Base-by-base conservation (phyloP, 2,888 invertebrate species). In the Periphyllus acericola region DNA sequence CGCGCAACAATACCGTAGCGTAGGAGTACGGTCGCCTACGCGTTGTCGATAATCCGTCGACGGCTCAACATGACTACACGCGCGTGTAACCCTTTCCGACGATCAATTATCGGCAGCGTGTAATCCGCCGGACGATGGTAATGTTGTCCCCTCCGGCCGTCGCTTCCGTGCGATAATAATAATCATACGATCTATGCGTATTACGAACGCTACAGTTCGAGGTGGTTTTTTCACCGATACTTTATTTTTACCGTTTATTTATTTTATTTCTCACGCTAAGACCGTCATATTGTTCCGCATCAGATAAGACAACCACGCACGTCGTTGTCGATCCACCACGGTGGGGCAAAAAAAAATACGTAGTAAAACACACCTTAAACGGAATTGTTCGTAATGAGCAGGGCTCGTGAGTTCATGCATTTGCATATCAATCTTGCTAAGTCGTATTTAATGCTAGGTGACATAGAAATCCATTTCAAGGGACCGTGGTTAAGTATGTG, bases 1-100 rank as follows among this genome's bases (percentile, higher is more conserved):
- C 46, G 46, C 46, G 46, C 11, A 46, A 46, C 46, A n/a, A n/a
- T n/a, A n/a, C n/a, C n/a, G n/a, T n/a, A n/a, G 36, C 14, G 80
- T 80, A 66, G 80, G 80, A 66, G 60, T 60, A 80, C 60, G 36
- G 21, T 60, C 60, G 25, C 25, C 68, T 6, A 29, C 14, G 32
- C 32, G 4, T n/a, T 36, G 66, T 80, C n/a, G 60, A 79, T 36
- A 80, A 80, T 80, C 80, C 80, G 66, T 80, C 80, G 66, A n/a
- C 66, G 80, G 80, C n/a, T 80, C 36, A 66, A 66, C 66, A 32
- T 14, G 25, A 66, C 66, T 21, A 71, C 11, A 36, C 36, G 29
- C 9, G 80, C 34, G 4, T 17, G n/a, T 66, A 80, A 80, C 66
- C 80, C 36, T 34, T n/a, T 66, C 66, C n/a, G 36, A 36, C 66